A percentile compares a stretch with the other conserved stretches of the same genome.
phyloP scores from a whole-genome alignment of 2,797 vertebrate genomes.

The Sebastes vulpes region DNA sequence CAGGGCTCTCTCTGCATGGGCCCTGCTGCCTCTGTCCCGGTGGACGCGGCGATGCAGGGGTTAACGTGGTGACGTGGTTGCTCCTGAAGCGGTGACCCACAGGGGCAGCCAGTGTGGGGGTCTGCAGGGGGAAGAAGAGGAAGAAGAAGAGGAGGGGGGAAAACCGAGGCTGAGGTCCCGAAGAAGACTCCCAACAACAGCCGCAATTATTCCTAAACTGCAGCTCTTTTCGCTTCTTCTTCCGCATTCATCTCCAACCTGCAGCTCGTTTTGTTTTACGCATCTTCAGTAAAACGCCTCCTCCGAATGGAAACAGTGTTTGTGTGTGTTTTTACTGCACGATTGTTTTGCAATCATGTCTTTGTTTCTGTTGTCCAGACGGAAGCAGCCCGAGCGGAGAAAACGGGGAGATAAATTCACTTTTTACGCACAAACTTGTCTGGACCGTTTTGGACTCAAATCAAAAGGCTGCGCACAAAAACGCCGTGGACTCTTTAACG shows the following conservation, averaged over 20 bases:
- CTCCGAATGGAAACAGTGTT: slow-evolving; percentile 51
- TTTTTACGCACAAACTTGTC: slow-evolving; percentile 72
- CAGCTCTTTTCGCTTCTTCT: slow-evolving; percentile 7
- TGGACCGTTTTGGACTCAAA: slow-evolving; percentile 65
- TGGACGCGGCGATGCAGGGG: slow-evolving; percentile 71
- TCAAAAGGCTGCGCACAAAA: slow-evolving; percentile 51
- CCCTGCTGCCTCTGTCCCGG: slow-evolving; percentile 4
- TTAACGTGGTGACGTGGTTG: slow-evolving; percentile 85
- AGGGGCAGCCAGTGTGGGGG: slow-evolving; percentile 70
- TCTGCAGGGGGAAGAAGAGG: slow-evolving; percentile 63
- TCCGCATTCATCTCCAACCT: slow-evolving; percentile 49
- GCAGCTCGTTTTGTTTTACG: slow-evolving; percentile 21
- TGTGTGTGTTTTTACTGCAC: slow-evolving; percentile 31
- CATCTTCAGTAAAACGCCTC: slow-evolving; percentile 61
- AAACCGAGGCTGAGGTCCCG: slow-evolving; percentile 57
- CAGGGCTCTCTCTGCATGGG: not conserved
- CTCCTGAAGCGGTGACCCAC: slow-evolving; percentile 81
- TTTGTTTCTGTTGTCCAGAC: slow-evolving; percentile 38
- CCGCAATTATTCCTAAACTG: slow-evolving; percentile 45
- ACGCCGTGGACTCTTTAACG: slow-evolving; percentile 66
- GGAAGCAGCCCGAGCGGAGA: slow-evolving; percentile 4
- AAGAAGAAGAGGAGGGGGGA: not conserved
- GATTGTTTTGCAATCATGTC: slow-evolving; percentile 28
- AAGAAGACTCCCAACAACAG: slow-evolving; percentile 41
- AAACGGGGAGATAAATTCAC: slow-evolving; percentile 35